Conservation (phyloP, 2,888 invertebrate genomes). For the Ormyrus labotus region DNA sequence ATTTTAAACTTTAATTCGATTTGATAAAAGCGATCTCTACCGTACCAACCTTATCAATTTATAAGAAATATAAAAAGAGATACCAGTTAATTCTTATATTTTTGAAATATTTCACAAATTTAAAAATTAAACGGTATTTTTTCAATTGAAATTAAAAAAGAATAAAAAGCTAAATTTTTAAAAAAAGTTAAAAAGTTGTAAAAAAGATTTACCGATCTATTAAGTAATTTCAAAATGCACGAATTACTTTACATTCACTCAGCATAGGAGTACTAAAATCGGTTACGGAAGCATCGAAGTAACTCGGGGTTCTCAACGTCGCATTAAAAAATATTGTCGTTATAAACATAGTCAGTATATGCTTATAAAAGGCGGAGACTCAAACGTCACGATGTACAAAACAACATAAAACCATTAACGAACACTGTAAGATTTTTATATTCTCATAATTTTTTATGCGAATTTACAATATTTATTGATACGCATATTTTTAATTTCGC, state of each 20-base stretch:
- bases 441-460: constrained; percentile 38
- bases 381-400: constrained; percentile 35
- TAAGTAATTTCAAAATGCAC: too few species aligned
- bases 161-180: too few species aligned
- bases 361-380: constrained; percentile 9
- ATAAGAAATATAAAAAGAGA: too few species aligned
- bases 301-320: constrained; percentile 26
- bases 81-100: too few species aligned
- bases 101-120: too few species aligned
- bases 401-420: neutral
- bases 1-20: too few species aligned
- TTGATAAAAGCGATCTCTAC: too few species aligned
- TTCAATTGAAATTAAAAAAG: too few species aligned
- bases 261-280: neutral
- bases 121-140: too few species aligned
- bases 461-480: constrained; percentile 38
- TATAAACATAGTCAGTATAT: constrained; percentile 16
- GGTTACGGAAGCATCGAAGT: constrained; percentile 29
- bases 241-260: too few species aligned
- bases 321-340: constrained; percentile 11
- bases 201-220: too few species aligned
- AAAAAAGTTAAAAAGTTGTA: neutral
- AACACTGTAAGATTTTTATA: constrained; percentile 35
- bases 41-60: too few species aligned
- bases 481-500: constrained; percentile 15